A percentile compares a stretch with the other conserved stretches of the same genome.
Evolutionary conservation across 2,113 vertebrate species (phyloP).

Genomic region (Muscicapa adusta): DNA sequence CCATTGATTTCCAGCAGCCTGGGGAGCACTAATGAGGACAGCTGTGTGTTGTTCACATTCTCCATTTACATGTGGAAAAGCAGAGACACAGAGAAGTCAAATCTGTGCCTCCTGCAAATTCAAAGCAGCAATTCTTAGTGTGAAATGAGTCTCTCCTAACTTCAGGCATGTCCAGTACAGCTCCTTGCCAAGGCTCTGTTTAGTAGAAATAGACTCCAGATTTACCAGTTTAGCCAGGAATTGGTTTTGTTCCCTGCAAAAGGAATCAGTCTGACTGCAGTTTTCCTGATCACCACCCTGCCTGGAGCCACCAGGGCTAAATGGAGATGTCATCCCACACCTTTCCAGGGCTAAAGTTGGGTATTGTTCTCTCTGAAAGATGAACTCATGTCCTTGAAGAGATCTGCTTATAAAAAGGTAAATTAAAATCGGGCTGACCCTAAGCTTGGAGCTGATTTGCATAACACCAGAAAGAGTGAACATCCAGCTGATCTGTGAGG

Average conservation of each 20-base stretch:
- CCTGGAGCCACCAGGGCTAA: neutral
- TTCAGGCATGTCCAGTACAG: neutral
- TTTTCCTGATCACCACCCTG: neutral
- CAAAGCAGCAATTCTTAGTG: fast-evolving
- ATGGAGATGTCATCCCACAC: fast-evolving
- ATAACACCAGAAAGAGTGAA: neutral
- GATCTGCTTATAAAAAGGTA: neutral
- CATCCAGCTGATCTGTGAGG: neutral
- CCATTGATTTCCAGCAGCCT: neutral
- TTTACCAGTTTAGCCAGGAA: neutral
- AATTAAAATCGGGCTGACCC: neutral
- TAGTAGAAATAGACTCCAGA: fast-evolving
- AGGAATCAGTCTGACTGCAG: fast-evolving
- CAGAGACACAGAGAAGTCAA: neutral
- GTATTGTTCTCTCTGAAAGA: neutral
- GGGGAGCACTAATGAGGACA: neutral
- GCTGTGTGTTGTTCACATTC: neutral
- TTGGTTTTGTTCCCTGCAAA: neutral
- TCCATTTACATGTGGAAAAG: neutral
- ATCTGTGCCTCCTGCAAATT: neutral
- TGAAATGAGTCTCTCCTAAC: neutral
- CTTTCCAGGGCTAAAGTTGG: neutral
- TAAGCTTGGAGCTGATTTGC: neutral
- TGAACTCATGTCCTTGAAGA: neutral
- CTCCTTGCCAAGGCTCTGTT: neutral